phyloP scores from a whole-genome alignment of 2,888 invertebrate genomes.

The Bhutanitis thaidina region DNA sequence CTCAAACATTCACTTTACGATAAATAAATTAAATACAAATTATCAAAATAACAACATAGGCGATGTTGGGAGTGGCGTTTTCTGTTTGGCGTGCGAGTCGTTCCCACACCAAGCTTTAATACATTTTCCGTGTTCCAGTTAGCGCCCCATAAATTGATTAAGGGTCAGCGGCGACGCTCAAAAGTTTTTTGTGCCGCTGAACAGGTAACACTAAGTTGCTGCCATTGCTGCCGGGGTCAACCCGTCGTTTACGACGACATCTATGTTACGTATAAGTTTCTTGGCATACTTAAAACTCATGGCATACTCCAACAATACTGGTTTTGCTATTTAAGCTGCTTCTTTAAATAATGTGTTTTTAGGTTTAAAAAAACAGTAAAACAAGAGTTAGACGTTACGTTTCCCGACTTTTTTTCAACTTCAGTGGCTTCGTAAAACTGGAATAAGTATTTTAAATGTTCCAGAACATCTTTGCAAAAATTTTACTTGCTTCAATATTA shows the following conservation, averaged over 20 bases:
- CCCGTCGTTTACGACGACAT: background rate
- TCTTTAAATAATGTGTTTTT: too few relatives aligned
- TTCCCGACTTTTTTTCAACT: too few relatives aligned
- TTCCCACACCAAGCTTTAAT: slow-evolving; percentile 75
- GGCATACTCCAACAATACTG: background rate
- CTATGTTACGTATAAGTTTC: too few relatives aligned
- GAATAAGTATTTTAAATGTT: too few relatives aligned
- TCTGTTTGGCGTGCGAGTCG: slow-evolving; percentile 55
- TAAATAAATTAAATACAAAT: slow-evolving; percentile 23
- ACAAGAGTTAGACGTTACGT: too few relatives aligned
- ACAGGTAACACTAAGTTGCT: slow-evolving; percentile 52
- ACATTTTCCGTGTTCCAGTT: slow-evolving; percentile 79
- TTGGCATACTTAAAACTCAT: background rate
- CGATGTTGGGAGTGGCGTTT: slow-evolving; percentile 42
- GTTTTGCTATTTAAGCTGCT: too few relatives aligned
- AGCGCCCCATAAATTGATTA: slow-evolving; percentile 80
- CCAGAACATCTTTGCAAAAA: too few relatives aligned
- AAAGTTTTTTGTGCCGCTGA: slow-evolving; percentile 61
- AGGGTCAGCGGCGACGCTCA: slow-evolving; percentile 67
- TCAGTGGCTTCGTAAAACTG: too few relatives aligned
- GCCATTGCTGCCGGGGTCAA: background rate
- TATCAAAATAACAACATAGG: slow-evolving; percentile 12
- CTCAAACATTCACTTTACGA: too few relatives aligned
- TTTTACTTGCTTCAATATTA: too few relatives aligned
- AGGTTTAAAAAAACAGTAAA: too few relatives aligned